Conservation (phyloP, 1,140 invertebrate species). For the Oryctes rhinoceros region DNA sequence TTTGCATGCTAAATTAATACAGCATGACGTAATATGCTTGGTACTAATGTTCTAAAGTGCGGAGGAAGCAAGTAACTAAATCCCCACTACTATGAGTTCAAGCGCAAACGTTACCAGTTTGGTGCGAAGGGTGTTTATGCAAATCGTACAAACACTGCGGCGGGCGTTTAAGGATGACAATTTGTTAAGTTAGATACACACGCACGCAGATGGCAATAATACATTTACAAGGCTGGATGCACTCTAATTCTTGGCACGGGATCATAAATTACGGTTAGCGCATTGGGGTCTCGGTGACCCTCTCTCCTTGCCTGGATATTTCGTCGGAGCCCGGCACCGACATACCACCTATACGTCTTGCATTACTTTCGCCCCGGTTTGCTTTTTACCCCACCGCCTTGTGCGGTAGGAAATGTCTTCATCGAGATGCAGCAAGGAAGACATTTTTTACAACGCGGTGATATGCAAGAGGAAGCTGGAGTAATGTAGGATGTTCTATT, state of each 20-base stretch:
- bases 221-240: conserved; percentile 57
- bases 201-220: conserved; percentile 53
- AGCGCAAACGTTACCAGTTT: background rate
- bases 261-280: conserved; percentile 54
- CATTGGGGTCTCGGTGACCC: conserved; percentile 40
- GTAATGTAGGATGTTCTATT: conserved; percentile 48
- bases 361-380: background rate
- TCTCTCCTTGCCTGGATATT: conserved; percentile 29
- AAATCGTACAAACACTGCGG: conserved; percentile 47
- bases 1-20: too few species aligned
- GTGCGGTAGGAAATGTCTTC: background rate
- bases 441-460: background rate
- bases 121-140: conserved; percentile 35
- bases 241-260: conserved; percentile 54
- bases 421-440: background rate
- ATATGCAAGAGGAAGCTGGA: background rate
- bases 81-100: background rate
- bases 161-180: conserved; percentile 48
- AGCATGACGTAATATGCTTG: background rate
- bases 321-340: background rate
- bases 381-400: background rate
- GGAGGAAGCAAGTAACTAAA: background rate
- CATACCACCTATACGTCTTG: background rate
- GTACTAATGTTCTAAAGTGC: background rate
- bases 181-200: conserved; percentile 49